phyloP scores from a whole-genome alignment of 2,797 vertebrate genomes.

The Nasua narica region DNA sequence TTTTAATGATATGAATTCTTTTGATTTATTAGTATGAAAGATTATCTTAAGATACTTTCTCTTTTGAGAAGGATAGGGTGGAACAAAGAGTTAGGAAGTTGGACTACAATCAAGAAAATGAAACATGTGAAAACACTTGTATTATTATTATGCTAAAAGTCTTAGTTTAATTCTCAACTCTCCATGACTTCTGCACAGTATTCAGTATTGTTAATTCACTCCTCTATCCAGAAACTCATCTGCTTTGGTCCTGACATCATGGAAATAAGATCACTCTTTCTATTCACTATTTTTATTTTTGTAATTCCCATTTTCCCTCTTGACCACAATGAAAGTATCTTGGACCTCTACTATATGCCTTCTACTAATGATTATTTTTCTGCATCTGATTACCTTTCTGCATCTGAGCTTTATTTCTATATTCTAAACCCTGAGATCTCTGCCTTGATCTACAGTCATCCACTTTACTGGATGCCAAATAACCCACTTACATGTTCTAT shows the following conservation, averaged over 20 bases:
- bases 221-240: not conserved
- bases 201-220: not conserved
- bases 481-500: not conserved
- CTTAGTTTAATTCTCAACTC: not conserved
- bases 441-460: not conserved
- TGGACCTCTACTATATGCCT: not conserved
- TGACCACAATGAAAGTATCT: not conserved
- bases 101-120: not conserved
- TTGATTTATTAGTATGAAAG: not conserved
- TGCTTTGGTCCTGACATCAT: not conserved
- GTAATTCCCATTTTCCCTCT: not conserved
- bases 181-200: not conserved
- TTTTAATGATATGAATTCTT: not conserved
- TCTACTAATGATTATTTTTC: not conserved
- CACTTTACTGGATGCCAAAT: not conserved
- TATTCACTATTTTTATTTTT: not conserved
- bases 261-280: not conserved
- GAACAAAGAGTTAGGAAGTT: not conserved
- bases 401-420: not conserved
- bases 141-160: not conserved
- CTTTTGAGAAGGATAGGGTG: not conserved
- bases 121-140: not conserved
- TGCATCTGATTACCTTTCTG: not conserved
- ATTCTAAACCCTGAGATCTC: not conserved
- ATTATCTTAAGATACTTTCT: not conserved